These are phyloP conservation scores for Dasyornis broadbenti DNA, from an alignment of 2,113 vertebrate genomes.

Conservation along the genomic window DNA sequence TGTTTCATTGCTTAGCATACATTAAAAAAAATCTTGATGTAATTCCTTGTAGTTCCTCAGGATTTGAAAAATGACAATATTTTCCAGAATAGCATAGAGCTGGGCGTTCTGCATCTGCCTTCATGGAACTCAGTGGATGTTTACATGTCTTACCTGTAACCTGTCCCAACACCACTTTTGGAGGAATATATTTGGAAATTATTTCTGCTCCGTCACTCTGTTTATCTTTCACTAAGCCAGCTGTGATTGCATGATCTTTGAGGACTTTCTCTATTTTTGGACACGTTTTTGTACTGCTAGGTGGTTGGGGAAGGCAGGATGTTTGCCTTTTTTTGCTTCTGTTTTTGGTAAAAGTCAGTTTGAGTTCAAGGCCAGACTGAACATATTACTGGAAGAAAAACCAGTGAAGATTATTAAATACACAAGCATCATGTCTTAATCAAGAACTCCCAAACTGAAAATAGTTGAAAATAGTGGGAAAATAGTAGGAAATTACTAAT, in stretches of 20 bases:
- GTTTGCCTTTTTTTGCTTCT: constrained; percentile 12
- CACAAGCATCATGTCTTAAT: neutral
- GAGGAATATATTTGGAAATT: neutral
- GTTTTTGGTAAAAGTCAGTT: constrained; percentile 10
- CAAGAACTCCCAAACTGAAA: neutral
- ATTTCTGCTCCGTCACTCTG: neutral
- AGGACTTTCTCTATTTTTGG: neutral
- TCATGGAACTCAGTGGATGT: neutral
- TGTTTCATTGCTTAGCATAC: neutral
- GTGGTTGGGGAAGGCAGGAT: neutral
- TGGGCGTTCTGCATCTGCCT: neutral
- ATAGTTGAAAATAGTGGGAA: neutral
- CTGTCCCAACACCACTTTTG: neutral
- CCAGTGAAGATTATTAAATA: neutral
- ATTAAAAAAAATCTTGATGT: neutral
- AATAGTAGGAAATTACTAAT: neutral
- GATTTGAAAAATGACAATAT: neutral
- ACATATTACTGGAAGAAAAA: neutral
- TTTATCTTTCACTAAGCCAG: neutral
- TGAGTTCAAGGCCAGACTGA: neutral
- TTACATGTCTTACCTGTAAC: neutral
- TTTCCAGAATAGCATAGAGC: neutral
- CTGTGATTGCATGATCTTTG: neutral
- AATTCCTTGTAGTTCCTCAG: neutral
- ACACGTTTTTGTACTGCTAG: neutral